These are phyloP conservation scores for Callospermophilus lateralis DNA, from an alignment of 2,113 vertebrate genomes.

Conservation along the genomic window DNA sequence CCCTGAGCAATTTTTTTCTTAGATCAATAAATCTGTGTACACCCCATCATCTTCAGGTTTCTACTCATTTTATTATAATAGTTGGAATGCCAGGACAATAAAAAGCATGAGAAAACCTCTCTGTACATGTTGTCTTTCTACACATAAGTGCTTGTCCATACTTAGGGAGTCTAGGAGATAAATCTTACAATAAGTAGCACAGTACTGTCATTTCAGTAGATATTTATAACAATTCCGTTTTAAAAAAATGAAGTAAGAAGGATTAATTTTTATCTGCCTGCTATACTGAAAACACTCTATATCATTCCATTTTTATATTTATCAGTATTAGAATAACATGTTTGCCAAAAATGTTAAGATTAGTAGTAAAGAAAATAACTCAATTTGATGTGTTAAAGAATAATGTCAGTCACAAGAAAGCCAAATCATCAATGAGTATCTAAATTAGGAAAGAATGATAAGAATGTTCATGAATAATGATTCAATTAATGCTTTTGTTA, in stretches of 20 bases:
- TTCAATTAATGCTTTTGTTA: conserved; percentile 6
- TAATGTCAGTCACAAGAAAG: background rate
- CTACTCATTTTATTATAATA: background rate
- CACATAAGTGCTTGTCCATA: background rate
- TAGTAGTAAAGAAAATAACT: background rate
- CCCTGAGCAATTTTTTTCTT: background rate
- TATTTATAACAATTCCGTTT: background rate
- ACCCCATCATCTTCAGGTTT: background rate
- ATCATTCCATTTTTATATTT: background rate
- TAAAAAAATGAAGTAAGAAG: background rate
- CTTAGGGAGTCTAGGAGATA: background rate
- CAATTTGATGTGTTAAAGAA: conserved; percentile 9
- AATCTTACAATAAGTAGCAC: background rate
- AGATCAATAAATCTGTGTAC: background rate
- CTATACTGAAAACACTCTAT: background rate
- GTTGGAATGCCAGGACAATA: background rate
- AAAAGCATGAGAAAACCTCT: background rate
- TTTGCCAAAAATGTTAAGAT: background rate
- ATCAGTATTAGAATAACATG: background rate
- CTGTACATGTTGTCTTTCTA: background rate
- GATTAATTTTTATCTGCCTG: background rate
- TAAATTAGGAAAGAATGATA: conserved; percentile 26
- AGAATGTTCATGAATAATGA: background rate
- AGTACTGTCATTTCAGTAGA: background rate
- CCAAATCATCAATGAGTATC: conserved; percentile 7